Conservation (phyloP, 2,888 invertebrate genomes). For the Phrixothrix hirtus region DNA sequence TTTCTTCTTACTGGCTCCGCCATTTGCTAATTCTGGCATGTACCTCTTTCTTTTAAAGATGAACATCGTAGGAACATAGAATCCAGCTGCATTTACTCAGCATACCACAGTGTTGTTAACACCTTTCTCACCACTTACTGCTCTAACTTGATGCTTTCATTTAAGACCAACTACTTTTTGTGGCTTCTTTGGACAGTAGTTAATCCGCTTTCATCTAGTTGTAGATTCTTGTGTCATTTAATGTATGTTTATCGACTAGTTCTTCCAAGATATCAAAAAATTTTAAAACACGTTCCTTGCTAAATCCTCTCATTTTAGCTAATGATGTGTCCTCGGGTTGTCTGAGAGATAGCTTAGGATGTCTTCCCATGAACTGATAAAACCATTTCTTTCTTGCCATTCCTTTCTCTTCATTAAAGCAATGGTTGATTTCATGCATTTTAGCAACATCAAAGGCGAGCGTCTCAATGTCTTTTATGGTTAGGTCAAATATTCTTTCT, state of each 20-base stretch:
- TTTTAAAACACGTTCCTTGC: constrained; percentile 23
- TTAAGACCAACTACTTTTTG: no score
- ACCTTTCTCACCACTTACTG: no score
- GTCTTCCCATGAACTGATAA: constrained; percentile 24
- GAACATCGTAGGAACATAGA: no score
- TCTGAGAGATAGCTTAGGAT: constrained; percentile 24
- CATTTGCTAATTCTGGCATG: no score
- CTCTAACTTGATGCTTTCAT: no score
- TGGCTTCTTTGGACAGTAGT: no score
- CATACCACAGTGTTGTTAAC: no score
- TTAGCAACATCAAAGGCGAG: constrained; percentile 20
- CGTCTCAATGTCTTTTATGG: constrained; percentile 13
- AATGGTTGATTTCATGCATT: constrained; percentile 4
- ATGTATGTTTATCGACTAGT: constrained; percentile 19
- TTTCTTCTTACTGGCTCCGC: no score
- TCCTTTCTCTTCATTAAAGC: constrained; percentile 22
- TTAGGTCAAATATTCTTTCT: constrained; percentile 20
- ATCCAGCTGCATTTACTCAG: no score
- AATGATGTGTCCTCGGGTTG: constrained; percentile 30
- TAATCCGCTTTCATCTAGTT: constrained; percentile 3
- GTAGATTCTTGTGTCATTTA: no score
- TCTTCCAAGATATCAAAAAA: constrained; percentile 31
- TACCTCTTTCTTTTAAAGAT: no score
- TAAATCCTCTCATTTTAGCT: constrained; percentile 28
- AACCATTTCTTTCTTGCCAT: constrained; percentile 30